A percentile compares a stretch with the other conserved stretches of the same genome.
Conservation (phyloP, 2,113 vertebrate genomes). For the Phalacrocorax aristotelis region DNA sequence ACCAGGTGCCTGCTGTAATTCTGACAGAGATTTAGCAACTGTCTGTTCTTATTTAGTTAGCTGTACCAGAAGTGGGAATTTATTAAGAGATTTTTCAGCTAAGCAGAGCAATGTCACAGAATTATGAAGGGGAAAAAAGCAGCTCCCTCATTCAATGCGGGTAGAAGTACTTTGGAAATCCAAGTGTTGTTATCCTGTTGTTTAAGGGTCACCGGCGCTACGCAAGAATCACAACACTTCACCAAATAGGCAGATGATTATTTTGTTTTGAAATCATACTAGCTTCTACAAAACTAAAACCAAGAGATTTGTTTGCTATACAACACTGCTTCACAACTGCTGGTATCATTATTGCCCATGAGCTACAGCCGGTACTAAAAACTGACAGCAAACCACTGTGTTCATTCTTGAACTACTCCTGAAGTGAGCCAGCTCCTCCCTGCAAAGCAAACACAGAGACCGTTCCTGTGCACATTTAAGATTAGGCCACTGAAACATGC, state of each 20-base stretch:
- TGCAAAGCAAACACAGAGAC: slow-evolving; percentile 42
- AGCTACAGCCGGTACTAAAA: neutral
- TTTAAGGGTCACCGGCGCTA: neutral
- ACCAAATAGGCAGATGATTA: neutral
- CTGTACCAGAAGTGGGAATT: neutral
- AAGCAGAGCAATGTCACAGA: neutral
- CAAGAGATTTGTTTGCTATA: neutral
- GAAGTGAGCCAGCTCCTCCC: slow-evolving; percentile 31
- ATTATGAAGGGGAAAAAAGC: neutral
- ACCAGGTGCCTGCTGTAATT: slow-evolving; percentile 49
- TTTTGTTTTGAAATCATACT: neutral
- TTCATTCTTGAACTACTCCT: neutral
- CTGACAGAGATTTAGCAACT: slow-evolving; percentile 14
- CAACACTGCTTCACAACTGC: neutral
- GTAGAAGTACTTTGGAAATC: neutral
- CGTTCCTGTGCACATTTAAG: neutral
- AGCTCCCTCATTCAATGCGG: neutral
- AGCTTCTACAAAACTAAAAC: neutral
- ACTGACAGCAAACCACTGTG: neutral
- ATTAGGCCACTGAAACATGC: slow-evolving; percentile 51
- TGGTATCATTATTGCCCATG: neutral
- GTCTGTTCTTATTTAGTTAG: neutral
- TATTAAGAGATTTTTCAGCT: neutral
- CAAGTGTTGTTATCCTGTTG: neutral
- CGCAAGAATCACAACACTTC: neutral